Conservation (phyloP, 2,113 vertebrate genomes). For the Desmodus rotundus region DNA sequence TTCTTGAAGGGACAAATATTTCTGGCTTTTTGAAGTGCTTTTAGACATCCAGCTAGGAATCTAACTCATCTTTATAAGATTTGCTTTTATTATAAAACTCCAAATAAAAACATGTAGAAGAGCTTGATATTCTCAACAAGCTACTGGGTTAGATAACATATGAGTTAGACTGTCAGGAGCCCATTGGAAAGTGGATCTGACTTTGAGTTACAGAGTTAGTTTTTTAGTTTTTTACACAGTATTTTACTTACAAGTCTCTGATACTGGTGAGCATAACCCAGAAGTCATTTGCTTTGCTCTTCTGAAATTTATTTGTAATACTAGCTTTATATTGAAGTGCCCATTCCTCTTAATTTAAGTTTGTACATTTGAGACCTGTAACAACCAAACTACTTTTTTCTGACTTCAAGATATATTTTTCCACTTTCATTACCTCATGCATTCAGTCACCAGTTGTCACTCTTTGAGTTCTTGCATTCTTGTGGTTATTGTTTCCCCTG, state of each 20-base stretch:
- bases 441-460: slow-evolving; percentile 42
- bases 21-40: slow-evolving; percentile 14
- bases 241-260: not conserved
- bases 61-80: not conserved
- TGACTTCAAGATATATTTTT: slow-evolving; percentile 30
- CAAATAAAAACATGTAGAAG: not conserved
- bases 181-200: not conserved
- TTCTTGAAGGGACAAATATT: not conserved
- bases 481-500: slow-evolving; percentile 30
- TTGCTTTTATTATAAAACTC: not conserved
- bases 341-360: slow-evolving; percentile 46
- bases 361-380: slow-evolving; percentile 66
- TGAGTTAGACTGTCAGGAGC: not conserved
- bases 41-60: not conserved
- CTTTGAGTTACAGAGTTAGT: not conserved
- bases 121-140: not conserved
- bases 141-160: not conserved
- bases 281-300: not conserved
- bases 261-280: not conserved
- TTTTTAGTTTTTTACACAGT: not conserved
- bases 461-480: slow-evolving; percentile 71
- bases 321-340: slow-evolving; percentile 50
- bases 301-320: slow-evolving; percentile 1
- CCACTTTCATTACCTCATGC: slow-evolving; percentile 50
- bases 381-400: slow-evolving; percentile 45